Conservation (phyloP, 2,888 invertebrate genomes). For the Stenotaenia linearis region DNA sequence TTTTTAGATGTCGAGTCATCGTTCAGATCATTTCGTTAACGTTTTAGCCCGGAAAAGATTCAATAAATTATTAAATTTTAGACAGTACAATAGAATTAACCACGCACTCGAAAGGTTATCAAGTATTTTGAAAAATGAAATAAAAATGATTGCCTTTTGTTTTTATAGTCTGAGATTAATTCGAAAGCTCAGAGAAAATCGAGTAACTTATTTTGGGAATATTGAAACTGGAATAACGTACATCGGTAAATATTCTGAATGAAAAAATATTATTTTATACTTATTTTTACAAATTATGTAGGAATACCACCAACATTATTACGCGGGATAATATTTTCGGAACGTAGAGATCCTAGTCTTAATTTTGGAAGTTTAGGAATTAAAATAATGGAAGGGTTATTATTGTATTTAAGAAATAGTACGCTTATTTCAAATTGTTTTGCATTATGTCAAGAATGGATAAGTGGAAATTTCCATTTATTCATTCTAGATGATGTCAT, state of each 20-base stretch:
- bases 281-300: background rate
- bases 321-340: background rate
- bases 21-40: background rate
- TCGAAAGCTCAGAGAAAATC: background rate
- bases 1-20: background rate
- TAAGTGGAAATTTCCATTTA: too few relatives aligned
- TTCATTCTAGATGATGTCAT: too few relatives aligned
- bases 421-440: background rate
- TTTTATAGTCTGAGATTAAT: background rate
- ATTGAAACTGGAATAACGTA: background rate
- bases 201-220: background rate
- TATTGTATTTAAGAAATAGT: background rate
- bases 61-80: background rate
- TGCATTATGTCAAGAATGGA: background rate
- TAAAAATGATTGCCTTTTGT: background rate
- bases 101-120: background rate
- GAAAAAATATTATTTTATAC: background rate
- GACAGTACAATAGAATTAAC: background rate
- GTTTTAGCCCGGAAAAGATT: background rate
- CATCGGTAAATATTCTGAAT: background rate
- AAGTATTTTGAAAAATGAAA: background rate
- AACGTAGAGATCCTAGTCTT: background rate
- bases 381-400: background rate
- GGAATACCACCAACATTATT: background rate
- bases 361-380: conserved; percentile 2